Conservation (phyloP, 64 coral and sea anemone species). For the Cladopsammia gracilis region DNA sequence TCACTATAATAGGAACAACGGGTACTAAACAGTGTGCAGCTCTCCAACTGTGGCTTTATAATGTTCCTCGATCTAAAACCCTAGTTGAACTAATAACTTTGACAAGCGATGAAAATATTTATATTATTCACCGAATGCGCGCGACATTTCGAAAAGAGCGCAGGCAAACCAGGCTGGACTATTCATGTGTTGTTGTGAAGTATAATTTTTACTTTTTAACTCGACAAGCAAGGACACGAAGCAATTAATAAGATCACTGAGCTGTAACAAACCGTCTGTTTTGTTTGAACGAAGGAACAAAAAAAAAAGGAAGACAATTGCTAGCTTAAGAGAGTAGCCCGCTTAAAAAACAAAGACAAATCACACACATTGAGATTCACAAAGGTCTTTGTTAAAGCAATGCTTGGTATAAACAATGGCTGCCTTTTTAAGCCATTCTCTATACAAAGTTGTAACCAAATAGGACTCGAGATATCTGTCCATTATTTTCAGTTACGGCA, state of each 20-base stretch:
- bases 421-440: conserved; percentile 30
- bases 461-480: conserved; percentile 2
- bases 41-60: conserved; percentile 28
- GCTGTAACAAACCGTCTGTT: not conserved
- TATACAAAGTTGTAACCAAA: conserved; percentile 20
- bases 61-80: not conserved
- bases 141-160: not conserved
- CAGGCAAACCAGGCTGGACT: too few species aligned
- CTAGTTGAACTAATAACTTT: not conserved
- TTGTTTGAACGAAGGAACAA: not conserved
- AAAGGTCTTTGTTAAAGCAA: conserved; percentile 22
- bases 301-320: not conserved
- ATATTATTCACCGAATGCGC: not conserved
- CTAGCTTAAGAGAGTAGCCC: not conserved
- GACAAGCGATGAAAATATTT: not conserved
- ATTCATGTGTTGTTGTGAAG: too few species aligned
- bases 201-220: not conserved
- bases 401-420: not conserved
- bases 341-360: not conserved
- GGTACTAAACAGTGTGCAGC: not conserved
- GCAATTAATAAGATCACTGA: not conserved
- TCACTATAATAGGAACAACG: conserved; percentile 27
- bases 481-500: not conserved
- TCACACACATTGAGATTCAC: not conserved
- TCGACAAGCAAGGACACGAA: not conserved